Conservation (phyloP, 2,797 vertebrate species). For the Emys orbicularis region DNA sequence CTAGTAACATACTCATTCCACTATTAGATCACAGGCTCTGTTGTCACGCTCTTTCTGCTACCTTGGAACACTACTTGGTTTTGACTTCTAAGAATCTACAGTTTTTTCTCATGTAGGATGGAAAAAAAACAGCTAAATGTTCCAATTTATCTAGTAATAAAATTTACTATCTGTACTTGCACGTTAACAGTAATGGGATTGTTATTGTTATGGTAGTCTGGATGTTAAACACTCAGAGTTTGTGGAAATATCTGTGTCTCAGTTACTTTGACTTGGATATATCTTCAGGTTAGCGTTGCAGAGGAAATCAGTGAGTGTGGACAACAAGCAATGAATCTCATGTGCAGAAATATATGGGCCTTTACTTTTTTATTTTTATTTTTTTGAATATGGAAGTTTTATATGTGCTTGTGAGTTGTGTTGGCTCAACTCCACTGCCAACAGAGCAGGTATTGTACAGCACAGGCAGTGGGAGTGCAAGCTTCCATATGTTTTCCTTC, state of each 20-base stretch:
- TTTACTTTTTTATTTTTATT: not conserved
- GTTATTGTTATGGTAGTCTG: rapidly evolving
- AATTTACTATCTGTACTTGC: rapidly evolving
- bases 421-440: not conserved
- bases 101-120: not conserved
- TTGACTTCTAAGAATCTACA: not conserved
- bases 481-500: not conserved
- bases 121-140: rapidly evolving
- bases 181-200: not conserved
- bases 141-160: rapidly evolving
- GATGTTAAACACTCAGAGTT: not conserved
- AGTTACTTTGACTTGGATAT: not conserved
- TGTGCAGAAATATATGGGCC: not conserved
- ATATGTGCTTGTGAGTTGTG: not conserved
- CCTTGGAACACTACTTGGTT: rapidly evolving
- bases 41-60: not conserved
- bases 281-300: rapidly evolving
- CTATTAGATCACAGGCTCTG: rapidly evolving
- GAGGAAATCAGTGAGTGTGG: not conserved
- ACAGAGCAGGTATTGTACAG: not conserved
- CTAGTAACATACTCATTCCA: not conserved
- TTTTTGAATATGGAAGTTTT: not conserved
- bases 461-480: not conserved
- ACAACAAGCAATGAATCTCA: not conserved
- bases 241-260: not conserved